Base-by-base conservation (phyloP, 2,797 vertebrate genomes). In the Epinephelus coioides region DNA sequence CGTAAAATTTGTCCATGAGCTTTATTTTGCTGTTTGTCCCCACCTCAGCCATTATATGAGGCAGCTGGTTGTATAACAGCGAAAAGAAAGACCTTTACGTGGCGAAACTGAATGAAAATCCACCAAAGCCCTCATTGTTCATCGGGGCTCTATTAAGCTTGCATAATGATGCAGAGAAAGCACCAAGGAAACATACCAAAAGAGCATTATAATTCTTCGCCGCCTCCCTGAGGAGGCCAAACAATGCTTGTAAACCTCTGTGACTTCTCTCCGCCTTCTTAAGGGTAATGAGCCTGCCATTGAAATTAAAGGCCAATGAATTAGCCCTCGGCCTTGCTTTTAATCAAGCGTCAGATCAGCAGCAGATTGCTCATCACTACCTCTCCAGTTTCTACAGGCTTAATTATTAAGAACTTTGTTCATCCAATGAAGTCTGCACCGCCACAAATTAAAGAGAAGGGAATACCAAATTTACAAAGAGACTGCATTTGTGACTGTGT, bases 341-440 rank as follows among this genome's bases (percentile, higher is more conserved):
- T 93, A 92, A 93, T 95, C 87, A 91, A 90, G 69, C 68, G 18
- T 78, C 83, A 85, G 75, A 91, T 93, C 83, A 72, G 71, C 75
- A 61, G 60, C 69, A 82, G 79, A 88, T 81, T 87, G 73, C 81
- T 86, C 80, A 85, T 88, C 82, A 40, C 78, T 70, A 69, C 87
- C 63, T 79, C 81, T 51, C 51, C 73, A 87, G 46, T 91, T 92
- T 91, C 55, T 81, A 57, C 38, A n/a, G 69, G 50, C 83, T 87
- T 85, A 86, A 89, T 92, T 91, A 84, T 88, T 86, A 78, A 82
- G 68, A 83, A 74, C 53, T 80, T 66, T 78, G 57, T 82, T 86
- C 70, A 79, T 79, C 68, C 55, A 77, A 69, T 82, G 78, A 92
- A 81, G 71, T 84, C 76, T 83, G 59, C 27, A 55, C 61, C 1